phyloP scores from a whole-genome alignment of 2,113 vertebrate species.

The Phaethon lepturus region DNA sequence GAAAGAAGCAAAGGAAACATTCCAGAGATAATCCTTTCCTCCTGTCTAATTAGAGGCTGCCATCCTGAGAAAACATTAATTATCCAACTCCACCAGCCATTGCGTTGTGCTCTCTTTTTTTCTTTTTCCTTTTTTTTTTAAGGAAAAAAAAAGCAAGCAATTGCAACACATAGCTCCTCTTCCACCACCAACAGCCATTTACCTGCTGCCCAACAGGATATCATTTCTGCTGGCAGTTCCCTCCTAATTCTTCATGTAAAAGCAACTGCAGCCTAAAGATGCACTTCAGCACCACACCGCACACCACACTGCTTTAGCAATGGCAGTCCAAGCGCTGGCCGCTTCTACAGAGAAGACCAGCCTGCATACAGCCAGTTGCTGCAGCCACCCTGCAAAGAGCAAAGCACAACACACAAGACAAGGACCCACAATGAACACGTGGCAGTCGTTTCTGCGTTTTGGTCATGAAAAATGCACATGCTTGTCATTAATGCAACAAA shows the following conservation, averaged over 20 bases:
- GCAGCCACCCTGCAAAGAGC: background rate
- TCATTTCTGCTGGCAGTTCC: background rate
- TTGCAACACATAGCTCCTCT: background rate
- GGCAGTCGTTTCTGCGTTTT: background rate
- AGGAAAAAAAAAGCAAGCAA: background rate
- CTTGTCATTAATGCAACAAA: background rate
- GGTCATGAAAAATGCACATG: rapidly evolving
- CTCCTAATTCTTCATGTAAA: rapidly evolving
- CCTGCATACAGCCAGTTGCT: background rate
- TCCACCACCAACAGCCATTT: background rate
- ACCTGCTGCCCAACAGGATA: background rate
- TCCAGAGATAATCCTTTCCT: background rate
- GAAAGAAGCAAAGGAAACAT: background rate
- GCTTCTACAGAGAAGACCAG: background rate
- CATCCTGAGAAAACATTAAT: background rate
- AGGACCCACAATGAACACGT: rapidly evolving
- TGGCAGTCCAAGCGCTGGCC: background rate
- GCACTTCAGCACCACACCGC: rapidly evolving
- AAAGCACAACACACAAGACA: no score
- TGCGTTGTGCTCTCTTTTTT: background rate
- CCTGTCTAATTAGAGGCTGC: background rate
- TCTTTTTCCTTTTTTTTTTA: no score
- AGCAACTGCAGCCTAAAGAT: background rate
- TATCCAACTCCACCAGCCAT: background rate
- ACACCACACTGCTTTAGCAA: rapidly evolving